phyloP scores from a whole-genome alignment of 1,140 invertebrate genomes.

The Drosophila simulans region DNA sequence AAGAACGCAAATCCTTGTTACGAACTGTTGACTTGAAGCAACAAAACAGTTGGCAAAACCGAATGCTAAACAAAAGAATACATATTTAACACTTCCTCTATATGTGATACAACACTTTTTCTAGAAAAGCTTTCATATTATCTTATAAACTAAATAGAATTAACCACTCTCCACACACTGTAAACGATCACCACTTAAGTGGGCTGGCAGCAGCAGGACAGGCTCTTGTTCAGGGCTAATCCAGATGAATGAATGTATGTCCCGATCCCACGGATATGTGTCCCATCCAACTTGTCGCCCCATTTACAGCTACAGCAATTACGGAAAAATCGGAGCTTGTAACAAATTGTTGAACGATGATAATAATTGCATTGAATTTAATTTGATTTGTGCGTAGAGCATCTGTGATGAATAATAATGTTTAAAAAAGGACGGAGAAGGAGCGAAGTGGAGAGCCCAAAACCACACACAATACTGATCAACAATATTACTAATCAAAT shows the following conservation, averaged over 20 bases:
- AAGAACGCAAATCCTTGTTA: slow-evolving; percentile 41
- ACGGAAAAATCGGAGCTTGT: slow-evolving; percentile 65
- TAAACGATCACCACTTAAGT: slow-evolving; percentile 22
- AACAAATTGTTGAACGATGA: slow-evolving; percentile 78
- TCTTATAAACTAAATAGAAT: slow-evolving; percentile 57
- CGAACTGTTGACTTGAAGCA: slow-evolving; percentile 24
- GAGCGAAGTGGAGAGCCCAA: slow-evolving; percentile 48
- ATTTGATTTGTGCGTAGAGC: slow-evolving; percentile 72
- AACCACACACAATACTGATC: slow-evolving; percentile 46
- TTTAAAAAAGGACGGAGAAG: slow-evolving; percentile 41
- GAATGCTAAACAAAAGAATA: slow-evolving; percentile 46
- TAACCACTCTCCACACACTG: slow-evolving; percentile 42
- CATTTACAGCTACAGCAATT: slow-evolving; percentile 28
- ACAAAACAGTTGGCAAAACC: slow-evolving; percentile 20
- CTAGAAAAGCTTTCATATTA: slow-evolving; percentile 80
- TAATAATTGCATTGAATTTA: slow-evolving; percentile 75
- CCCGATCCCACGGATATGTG: slow-evolving; percentile 1
- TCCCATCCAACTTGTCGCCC: neutral
- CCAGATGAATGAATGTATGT: neutral
- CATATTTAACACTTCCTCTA: slow-evolving; percentile 82
- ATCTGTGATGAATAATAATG: slow-evolving; percentile 80
- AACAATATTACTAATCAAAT: slow-evolving; percentile 73
- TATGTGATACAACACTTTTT: slow-evolving; percentile 82
- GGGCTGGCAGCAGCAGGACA: neutral
- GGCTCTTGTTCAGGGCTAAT: slow-evolving; percentile 10